Base-by-base conservation (phyloP, 2,797 vertebrate species). In the Chrysolophus pictus region DNA sequence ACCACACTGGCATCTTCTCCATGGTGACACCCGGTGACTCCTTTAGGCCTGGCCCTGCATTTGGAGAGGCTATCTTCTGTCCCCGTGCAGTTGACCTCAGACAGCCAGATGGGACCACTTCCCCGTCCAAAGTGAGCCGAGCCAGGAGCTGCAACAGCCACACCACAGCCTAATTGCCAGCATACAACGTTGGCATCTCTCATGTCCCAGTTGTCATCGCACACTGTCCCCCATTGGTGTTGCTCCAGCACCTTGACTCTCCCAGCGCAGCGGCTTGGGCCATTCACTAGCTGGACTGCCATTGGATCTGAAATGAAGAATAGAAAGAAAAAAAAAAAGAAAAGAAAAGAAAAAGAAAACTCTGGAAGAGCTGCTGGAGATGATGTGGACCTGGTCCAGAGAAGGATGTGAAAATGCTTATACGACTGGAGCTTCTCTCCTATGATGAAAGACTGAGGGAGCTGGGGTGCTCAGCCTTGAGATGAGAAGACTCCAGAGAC, bases 111-210 rank as follows among this genome's bases (percentile, higher is more conserved):
- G 44, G 33, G 46, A 49, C 33, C 46, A 11, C 11, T 33, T 14
- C 67, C 67, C 41, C 8, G 18, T 26, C 67, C 67, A 51, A 69
- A 69, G 33, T 29, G 33, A 51, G 67, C 46, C 24, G 14, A 69
- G 17, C 46, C 46, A 3, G 46, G 81, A 68, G 88, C 92, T 5
- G 9, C 85, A 39, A 68, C 18, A 24, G 79, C 85, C 6, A 0
- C 3, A 31, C 87, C 72, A 6, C 93, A 96, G 87, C 82, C 87
- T 69, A 96, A 41, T 51, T 91, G 89, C 64, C 10, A 17, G 71
- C 93, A 87, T 19, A 94, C 77, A 21, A 91, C 83, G 33, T 33
- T 51, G 9, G 85, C 42, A 0, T 80, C 63, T 0, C 31, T 46
- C 47, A 88, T 31, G 67, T 14, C 71, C 90, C 71, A 96, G 29